A percentile compares a stretch with the other conserved stretches of the same genome.
These are phyloP conservation scores for Apeira syringaria DNA, from an alignment of 2,888 invertebrate species.

Conservation along the genomic window DNA sequence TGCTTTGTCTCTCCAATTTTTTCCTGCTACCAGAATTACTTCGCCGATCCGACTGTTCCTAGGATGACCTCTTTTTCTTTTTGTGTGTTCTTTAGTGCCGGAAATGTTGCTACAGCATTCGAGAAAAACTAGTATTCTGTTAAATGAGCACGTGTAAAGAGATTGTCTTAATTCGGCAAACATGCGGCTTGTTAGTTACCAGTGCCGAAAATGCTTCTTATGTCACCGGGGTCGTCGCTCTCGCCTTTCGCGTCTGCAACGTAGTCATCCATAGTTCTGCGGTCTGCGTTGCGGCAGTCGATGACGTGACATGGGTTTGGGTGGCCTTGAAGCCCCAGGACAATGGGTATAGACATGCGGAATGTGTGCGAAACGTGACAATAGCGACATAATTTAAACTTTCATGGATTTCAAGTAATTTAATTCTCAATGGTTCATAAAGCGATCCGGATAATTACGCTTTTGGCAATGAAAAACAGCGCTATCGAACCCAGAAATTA, in stretches of 20 bases:
- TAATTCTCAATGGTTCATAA: neutral
- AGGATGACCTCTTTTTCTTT: no score
- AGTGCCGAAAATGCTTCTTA: slow-evolving; percentile 49
- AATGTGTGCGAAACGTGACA: neutral
- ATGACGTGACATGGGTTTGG: slow-evolving; percentile 18
- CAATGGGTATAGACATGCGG: slow-evolving; percentile 7
- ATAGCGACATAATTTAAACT: neutral
- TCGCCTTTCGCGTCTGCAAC: slow-evolving; percentile 47
- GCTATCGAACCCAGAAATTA: no score
- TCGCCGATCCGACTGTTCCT: no score
- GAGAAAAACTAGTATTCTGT: no score
- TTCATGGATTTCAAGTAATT: slow-evolving; percentile 1
- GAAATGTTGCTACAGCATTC: no score
- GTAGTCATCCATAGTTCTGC: slow-evolving; percentile 1
- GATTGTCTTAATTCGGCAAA: neutral
- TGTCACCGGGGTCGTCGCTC: slow-evolving; percentile 57
- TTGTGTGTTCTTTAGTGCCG: no score
- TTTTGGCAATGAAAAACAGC: no score
- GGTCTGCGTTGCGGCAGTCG: slow-evolving; percentile 6
- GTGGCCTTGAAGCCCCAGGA: slow-evolving; percentile 10
- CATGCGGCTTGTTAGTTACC: slow-evolving; percentile 8
- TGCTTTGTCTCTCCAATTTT: no score
- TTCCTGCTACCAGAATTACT: no score
- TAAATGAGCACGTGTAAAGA: neutral
- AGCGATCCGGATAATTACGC: neutral